Conservation (phyloP, 2,797 vertebrate genomes). For the Macropus fuliginosus region DNA sequence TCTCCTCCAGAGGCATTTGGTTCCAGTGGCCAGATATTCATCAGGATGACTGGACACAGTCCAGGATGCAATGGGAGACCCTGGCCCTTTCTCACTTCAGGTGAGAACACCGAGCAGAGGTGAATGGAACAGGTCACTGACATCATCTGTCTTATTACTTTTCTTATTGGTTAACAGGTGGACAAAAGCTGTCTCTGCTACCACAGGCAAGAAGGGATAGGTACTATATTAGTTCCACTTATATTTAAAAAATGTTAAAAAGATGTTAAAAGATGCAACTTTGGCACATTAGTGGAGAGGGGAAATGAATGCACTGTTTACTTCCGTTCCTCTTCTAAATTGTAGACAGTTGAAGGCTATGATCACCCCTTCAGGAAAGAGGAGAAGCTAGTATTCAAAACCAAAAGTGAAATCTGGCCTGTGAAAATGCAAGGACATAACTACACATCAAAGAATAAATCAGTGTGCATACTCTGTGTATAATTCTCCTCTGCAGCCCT, state of each 20-base stretch:
- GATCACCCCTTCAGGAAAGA: slow-evolving; percentile 54
- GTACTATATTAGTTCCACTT: background rate
- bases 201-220: background rate
- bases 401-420: slow-evolving; percentile 60
- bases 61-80: no score
- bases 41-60: no score
- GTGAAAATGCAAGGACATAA: slow-evolving; percentile 63
- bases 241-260: background rate
- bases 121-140: background rate
- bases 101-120: background rate
- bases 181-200: background rate
- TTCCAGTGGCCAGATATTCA: no score
- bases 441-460: slow-evolving; percentile 54
- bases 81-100: no score
- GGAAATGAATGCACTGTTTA: background rate
- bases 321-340: slow-evolving; percentile 31
- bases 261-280: background rate
- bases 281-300: background rate
- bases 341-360: slow-evolving; percentile 31
- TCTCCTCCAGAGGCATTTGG: no score
- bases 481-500: slow-evolving; percentile 48
- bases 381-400: slow-evolving; percentile 53
- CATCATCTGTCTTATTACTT: background rate
- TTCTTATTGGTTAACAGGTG: background rate
- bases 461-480: slow-evolving; percentile 34